phyloP scores from a whole-genome alignment of 2,888 invertebrate species.

The Ecdyonurus torrentis region DNA sequence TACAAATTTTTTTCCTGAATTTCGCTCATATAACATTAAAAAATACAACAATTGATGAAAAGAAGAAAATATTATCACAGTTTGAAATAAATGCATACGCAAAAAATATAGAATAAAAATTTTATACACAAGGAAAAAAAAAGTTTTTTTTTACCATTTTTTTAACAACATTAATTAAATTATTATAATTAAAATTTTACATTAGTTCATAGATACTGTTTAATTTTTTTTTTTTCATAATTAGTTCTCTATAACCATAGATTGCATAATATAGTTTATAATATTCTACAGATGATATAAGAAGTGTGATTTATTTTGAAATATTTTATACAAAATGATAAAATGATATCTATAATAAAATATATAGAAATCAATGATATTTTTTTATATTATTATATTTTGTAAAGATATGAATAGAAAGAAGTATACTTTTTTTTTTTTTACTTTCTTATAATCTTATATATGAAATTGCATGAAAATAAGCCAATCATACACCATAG shows the following conservation, averaged over 20 bases:
- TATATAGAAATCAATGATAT: no score
- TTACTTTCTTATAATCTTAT: background rate
- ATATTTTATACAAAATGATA: background rate
- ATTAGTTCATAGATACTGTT: background rate
- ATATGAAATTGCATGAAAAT: no score
- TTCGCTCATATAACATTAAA: no score
- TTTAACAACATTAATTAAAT: background rate
- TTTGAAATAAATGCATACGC: background rate
- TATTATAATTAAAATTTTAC: background rate
- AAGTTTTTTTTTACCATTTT: background rate
- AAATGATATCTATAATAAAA: background rate
- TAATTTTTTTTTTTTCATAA: background rate
- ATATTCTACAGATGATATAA: background rate
- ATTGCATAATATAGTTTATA: no score
- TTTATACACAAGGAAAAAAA: background rate
- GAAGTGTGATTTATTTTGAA: no score
- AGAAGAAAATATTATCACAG: background rate
- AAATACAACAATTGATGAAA: background rate
- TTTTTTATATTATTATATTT: background rate
- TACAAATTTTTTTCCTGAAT: no score
- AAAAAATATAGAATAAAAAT: background rate
- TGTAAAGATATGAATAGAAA: background rate
- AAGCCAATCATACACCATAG: no score
- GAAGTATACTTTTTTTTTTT: no score
- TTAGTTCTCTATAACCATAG: background rate